These are phyloP conservation scores for Entelurus aequoreus DNA, from an alignment of 2,113 vertebrate species.

Conservation along the genomic window DNA sequence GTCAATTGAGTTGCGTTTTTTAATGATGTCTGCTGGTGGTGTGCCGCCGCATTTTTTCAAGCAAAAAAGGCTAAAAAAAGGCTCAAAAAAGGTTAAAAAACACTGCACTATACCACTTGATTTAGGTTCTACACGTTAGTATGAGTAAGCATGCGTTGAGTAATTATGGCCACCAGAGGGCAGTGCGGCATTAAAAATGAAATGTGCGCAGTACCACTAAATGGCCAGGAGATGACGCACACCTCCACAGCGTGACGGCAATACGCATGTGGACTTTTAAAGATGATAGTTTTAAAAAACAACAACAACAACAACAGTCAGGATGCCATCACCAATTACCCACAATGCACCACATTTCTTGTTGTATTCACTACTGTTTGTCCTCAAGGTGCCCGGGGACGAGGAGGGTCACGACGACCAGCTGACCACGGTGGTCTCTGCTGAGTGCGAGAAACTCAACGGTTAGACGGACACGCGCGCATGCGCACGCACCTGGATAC, in stretches of 20 bases:
- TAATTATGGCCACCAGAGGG: constrained; percentile 15
- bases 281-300: constrained; percentile 4
- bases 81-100: too few species aligned
- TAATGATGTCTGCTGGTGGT: too few species aligned
- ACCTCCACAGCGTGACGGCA: neutral
- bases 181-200: neutral
- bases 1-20: too few species aligned
- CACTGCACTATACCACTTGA: too few species aligned
- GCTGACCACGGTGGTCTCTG: constrained; percentile 50
- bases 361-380: neutral
- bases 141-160: neutral
- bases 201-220: neutral
- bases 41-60: too few species aligned
- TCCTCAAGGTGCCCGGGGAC: constrained; percentile 65
- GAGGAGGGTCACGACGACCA: constrained; percentile 39
- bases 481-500: constrained; percentile 11
- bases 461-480: constrained; percentile 36
- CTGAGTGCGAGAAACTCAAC: constrained; percentile 60
- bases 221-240: constrained; percentile 28
- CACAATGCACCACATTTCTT: neutral
- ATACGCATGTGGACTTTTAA: neutral
- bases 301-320: too few species aligned
- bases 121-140: too few species aligned
- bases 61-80: too few species aligned
- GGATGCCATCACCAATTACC: constrained; percentile 13